A percentile compares a stretch with the other conserved stretches of the same genome.
Evolutionary conservation across 2,888 invertebrate genomes (phyloP).

Genomic region (Dynastes hyllus): DNA sequence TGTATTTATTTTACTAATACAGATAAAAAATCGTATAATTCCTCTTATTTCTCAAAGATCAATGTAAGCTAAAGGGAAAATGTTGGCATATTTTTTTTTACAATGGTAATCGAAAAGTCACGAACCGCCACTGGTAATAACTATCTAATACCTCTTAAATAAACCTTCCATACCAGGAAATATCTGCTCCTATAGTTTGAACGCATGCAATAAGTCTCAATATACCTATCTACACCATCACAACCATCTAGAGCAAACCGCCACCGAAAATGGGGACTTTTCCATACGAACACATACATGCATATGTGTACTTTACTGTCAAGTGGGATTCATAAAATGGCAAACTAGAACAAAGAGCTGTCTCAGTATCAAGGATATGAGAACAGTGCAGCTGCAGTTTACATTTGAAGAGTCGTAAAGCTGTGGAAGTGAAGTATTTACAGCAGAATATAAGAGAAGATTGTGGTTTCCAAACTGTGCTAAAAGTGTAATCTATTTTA

Average conservation of each 20-base stretch:
- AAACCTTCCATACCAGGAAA: too few species aligned
- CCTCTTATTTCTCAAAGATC: too few species aligned
- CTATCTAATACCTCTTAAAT: too few species aligned
- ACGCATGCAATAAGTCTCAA: too few species aligned
- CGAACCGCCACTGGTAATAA: too few species aligned
- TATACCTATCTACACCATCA: conserved; percentile 3
- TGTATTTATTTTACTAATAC: too few species aligned
- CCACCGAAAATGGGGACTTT: not conserved
- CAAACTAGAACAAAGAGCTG: conserved; percentile 1
- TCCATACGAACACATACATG: not conserved
- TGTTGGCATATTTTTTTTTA: too few species aligned
- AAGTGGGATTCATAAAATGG: not conserved
- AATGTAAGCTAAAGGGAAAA: too few species aligned
- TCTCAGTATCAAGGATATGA: conserved; percentile 2
- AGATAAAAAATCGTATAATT: too few species aligned
- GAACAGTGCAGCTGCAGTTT: not conserved
- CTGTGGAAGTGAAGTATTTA: not conserved
- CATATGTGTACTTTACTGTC: not conserved
- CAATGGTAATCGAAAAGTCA: too few species aligned
- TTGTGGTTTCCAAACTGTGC: not conserved
- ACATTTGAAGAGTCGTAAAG: not conserved
- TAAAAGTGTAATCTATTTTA: too few species aligned
- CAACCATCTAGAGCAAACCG: not conserved
- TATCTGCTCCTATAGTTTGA: too few species aligned
- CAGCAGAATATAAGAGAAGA: not conserved